Evolutionary conservation across 2,888 invertebrate genomes (phyloP).

Genomic region (Hypolimnas misippus): DNA sequence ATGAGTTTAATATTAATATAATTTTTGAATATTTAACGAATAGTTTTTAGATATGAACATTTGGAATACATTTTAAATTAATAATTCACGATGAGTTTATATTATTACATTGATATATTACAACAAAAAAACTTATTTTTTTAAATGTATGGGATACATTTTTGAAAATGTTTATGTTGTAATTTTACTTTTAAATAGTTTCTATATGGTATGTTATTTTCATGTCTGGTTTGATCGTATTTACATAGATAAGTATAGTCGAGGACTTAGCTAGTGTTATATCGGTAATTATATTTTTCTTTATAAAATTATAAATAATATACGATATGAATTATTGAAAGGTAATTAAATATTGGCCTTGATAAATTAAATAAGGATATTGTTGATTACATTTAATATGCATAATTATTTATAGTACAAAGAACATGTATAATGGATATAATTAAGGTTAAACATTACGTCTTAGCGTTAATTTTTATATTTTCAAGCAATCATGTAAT

Average conservation of each 20-base stretch:
- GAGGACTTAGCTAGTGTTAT: not conserved
- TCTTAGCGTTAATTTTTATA: constrained; percentile 37
- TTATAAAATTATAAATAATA: constrained; percentile 43
- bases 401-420: constrained; percentile 42
- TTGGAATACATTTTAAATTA: not conserved
- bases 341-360: constrained; percentile 45
- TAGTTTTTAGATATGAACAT: not conserved
- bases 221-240: not conserved
- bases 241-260: constrained; percentile 4
- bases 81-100: not conserved
- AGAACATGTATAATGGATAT: constrained; percentile 38
- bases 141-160: no score
- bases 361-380: constrained; percentile 45
- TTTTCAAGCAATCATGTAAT: constrained; percentile 29
- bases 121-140: no score
- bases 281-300: constrained; percentile 41
- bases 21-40: constrained; percentile 19
- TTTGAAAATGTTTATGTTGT: no score
- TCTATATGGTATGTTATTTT: no score
- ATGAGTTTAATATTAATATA: constrained; percentile 11
- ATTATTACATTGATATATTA: no score
- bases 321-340: constrained; percentile 45
- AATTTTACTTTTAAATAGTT: not conserved
- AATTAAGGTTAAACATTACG: constrained; percentile 41
- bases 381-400: constrained; percentile 44